These are phyloP conservation scores for Irena cyanogastra DNA, from an alignment of 2,113 vertebrate species.

Conservation along the genomic window DNA sequence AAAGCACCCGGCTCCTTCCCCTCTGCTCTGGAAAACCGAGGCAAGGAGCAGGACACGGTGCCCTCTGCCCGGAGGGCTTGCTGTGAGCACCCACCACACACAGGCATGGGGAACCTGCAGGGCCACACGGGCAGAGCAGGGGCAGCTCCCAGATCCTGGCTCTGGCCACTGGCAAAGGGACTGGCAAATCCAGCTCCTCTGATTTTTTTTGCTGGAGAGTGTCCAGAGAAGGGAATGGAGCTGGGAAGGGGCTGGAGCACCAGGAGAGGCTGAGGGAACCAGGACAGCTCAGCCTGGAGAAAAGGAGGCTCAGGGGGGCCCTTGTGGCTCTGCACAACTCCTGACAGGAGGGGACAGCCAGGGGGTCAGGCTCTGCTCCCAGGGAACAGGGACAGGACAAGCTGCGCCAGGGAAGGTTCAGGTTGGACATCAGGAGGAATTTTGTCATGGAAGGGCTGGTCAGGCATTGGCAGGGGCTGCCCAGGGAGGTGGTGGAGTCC, in stretches of 20 bases:
- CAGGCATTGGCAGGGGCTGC: not conserved
- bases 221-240: not conserved
- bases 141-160: not conserved
- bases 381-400: not conserved
- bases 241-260: not conserved
- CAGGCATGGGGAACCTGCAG: not conserved
- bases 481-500: not conserved
- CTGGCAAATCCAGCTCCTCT: not conserved
- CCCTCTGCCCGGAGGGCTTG: not conserved
- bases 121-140: rapidly evolving
- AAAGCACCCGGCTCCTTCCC: not conserved
- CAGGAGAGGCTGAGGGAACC: not conserved
- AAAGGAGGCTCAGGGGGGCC: not conserved
- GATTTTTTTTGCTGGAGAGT: not conserved
- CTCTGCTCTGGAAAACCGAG: not conserved
- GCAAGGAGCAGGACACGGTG: not conserved
- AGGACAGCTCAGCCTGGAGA: not conserved
- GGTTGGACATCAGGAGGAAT: not conserved
- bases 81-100: not conserved
- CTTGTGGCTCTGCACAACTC: not conserved
- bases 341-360: not conserved
- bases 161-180: not conserved
- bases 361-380: not conserved
- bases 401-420: not conserved
- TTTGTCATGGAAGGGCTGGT: not conserved